Evolutionary conservation across 2,797 vertebrate genomes (phyloP).

Genomic region (Sebastes cheni): DNA sequence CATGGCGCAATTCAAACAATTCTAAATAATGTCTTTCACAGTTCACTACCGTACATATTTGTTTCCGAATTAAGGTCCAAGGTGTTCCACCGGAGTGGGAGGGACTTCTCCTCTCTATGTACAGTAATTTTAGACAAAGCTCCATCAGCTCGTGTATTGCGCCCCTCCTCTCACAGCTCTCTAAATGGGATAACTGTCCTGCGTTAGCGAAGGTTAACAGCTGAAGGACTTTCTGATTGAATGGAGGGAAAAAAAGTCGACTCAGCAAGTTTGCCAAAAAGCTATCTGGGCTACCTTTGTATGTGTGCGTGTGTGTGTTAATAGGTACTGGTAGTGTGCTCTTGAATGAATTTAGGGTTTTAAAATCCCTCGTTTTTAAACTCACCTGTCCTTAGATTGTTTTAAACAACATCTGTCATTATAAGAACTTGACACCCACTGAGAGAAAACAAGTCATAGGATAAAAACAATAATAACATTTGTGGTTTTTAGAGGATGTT

Average conservation of each 20-base stretch:
- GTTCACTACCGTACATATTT: no score
- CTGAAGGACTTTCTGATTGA: slow-evolving; percentile 51
- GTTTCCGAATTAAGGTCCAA: no score
- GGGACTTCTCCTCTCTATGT: no score
- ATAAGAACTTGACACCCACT: not conserved
- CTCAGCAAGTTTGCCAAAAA: slow-evolving; percentile 43
- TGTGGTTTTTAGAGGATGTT: not conserved
- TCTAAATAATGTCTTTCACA: no score
- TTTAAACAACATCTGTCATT: not conserved
- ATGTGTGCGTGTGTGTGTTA: not conserved
- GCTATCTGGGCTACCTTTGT: not conserved
- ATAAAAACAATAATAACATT: not conserved
- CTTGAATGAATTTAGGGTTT: not conserved
- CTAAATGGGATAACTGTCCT: slow-evolving; percentile 10
- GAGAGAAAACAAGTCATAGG: not conserved
- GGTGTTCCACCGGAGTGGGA: no score
- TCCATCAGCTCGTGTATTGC: not conserved
- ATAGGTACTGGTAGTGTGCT: not conserved
- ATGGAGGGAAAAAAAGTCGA: not conserved
- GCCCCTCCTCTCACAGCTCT: not conserved
- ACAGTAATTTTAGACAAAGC: not conserved
- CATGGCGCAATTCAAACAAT: no score
- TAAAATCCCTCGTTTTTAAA: not conserved
- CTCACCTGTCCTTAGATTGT: not conserved
- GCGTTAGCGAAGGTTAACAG: slow-evolving; percentile 15